Evolutionary conservation across 2,113 vertebrate genomes (phyloP), one percentile per base, ranked within the genome.

Genomic region (Ptychochromis oligacanthus): DNA sequence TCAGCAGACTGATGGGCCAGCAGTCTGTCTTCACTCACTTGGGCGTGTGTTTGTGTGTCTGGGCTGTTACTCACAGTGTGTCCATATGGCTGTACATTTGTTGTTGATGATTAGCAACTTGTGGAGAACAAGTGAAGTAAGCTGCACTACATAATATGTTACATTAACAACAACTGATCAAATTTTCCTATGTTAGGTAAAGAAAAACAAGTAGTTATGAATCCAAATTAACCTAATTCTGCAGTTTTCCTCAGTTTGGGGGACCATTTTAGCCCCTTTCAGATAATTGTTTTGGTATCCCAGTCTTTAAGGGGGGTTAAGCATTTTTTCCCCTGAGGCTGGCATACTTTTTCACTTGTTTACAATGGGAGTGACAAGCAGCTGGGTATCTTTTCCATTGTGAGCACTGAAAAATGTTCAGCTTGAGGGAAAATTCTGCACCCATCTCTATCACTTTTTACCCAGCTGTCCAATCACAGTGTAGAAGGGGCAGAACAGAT

Each of bases 1-100:
- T 75, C 78, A 62, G 75, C 56, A 54, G 15, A 59, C 54, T 76
- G 77, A 89, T 57, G 77, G 81, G 22, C 55, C 78, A 61, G 82
- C 46, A 72, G 46, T 54, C 67, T 72, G 67, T 54, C 67, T 54
- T 70, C 65, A 83, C 65, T 78, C 72, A 26, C 1, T 67, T 38
- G 2, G 43, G 0, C 46, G 2, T 54, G 67, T 54, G 46, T 52
- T 72, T 49, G 8, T 72, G 67, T n/a, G 67, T 54, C 46, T 34
- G 46, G 18, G 46, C 8, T 54, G 67, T 1, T 72, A 20, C 67
- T 72, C 43, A 54, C 46, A 72, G 26, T 24, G 24, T 14, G 17
- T 72, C 67, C 46, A 72, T 54, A 72, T 72, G 67, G 67, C 52
- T 6, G 17, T 9, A 54, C 46, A 72, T 31, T 54, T 54, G 67